Conservation (phyloP, 2,113 vertebrate genomes). For the Nannobrachium achirus region DNA sequence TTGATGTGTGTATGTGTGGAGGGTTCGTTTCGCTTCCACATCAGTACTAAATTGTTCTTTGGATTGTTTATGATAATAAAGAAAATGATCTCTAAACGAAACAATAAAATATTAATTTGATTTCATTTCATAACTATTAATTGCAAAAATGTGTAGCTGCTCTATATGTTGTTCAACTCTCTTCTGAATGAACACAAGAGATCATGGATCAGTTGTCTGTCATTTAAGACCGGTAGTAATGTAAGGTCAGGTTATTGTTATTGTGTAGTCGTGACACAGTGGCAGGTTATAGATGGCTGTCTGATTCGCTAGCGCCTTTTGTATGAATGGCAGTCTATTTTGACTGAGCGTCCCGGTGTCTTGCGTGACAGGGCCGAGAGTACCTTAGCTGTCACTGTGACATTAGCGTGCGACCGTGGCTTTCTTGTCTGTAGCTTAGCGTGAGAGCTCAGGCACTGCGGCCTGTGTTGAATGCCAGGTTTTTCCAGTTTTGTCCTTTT, state of each 20-base stretch:
- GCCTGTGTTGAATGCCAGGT: constrained; percentile 80
- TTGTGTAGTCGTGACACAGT: constrained; percentile 3
- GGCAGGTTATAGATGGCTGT: background rate
- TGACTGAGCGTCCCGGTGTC: constrained; percentile 47
- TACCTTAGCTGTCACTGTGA: constrained; percentile 68
- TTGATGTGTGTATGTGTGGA: background rate
- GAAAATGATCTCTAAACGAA: constrained; percentile 14
- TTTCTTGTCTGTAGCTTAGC: constrained; percentile 73
- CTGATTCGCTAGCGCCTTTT: constrained; percentile 13
- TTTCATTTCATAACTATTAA: background rate
- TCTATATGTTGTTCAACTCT: background rate
- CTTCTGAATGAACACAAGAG: background rate
- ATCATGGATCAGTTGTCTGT: background rate
- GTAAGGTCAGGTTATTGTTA: too few relatives aligned
- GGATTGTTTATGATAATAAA: too few relatives aligned
- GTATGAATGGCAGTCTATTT: constrained; percentile 20
- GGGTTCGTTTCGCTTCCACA: too few relatives aligned
- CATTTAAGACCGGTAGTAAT: background rate
- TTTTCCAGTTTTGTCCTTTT: constrained; percentile 79
- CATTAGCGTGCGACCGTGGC: constrained; percentile 79
- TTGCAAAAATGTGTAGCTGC: too few relatives aligned
- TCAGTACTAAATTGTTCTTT: too few relatives aligned
- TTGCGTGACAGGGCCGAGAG: constrained; percentile 72
- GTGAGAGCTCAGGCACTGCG: constrained; percentile 75
- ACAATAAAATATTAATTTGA: background rate